Base-by-base conservation (phyloP, 1,140 invertebrate species). In the Hyposmocoma kahamanoa region DNA sequence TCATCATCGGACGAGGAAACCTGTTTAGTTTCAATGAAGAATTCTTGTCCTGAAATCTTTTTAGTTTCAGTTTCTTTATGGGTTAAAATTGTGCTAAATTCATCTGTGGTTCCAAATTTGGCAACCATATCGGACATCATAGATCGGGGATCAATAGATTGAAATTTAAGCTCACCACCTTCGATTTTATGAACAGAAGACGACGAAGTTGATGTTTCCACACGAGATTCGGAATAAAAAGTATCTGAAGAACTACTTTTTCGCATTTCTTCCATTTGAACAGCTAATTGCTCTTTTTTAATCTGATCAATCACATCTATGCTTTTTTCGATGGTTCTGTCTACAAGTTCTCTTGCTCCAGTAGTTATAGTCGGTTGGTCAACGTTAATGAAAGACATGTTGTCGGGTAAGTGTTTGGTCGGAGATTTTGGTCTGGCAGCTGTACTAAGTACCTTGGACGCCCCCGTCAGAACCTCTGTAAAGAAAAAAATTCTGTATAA, bases 41-140 rank as follows among this genome's bases (percentile, higher is more conserved):
- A 83, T 64, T 87, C 86, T 67, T 87, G 81, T 3, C 84, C 86
- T 3, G 81, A 81, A 42, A 87, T 84, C 61, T 85, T 85, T 53
- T 70, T 73, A 11, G 82, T 86, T 56, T 84, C 84, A 17, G 84
- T 85, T 70, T 87, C 83, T 60, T 86, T 87, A 22, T 84, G 84
- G 10, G 81, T 77, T 48, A 87, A 63, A 26, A 87, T 74, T 21
- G 84, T 87, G 47, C 67, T 78, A 47, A 64, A 84, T 28, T 85
- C 78, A 54, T 67, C 67, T 18, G 60, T 59, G 17, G 61, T 50
- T 17, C 76, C 38, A 55, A 85, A 75, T 42, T 75, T 84, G 10
- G 79, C 59, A 19, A 75, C 74, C 79, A 85, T 83, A 58, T 79
- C 67, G 10, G 79, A 77, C 72, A 85, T 81, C n/a, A 75, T 68